Percentiles rank a stretch among this genome's conserved stretches.
Evolutionary conservation across 1,140 invertebrate genomes (phyloP).

Genomic region (Heliconius congener): DNA sequence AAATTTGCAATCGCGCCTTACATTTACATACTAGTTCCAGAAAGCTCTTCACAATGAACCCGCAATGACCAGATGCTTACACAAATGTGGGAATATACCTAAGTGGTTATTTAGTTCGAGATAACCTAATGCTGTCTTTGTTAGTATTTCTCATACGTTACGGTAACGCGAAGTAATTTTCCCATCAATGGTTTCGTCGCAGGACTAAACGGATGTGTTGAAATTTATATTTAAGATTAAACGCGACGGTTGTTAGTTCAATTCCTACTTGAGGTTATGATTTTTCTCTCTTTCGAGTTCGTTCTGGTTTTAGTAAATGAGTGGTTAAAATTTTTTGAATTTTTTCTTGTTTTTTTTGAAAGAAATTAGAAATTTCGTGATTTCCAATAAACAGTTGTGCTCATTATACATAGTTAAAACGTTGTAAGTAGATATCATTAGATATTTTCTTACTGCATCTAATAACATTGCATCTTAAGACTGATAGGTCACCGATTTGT

Average conservation of each 20-base stretch:
- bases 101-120: background rate
- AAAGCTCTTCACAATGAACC: background rate
- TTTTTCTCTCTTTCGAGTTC: too few relatives aligned
- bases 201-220: constrained; percentile 1
- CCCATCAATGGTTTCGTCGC: background rate
- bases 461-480: constrained; percentile 14
- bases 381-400: background rate
- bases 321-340: too few relatives aligned
- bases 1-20: too few relatives aligned
- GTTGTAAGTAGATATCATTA: background rate
- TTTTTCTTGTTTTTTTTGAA: too few relatives aligned
- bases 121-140: constrained; percentile 12
- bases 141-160: constrained; percentile 10
- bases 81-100: constrained; percentile 5
- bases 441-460: background rate
- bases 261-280: too few relatives aligned
- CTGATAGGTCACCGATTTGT: background rate
- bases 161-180: background rate
- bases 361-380: too few relatives aligned
- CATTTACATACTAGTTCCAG: background rate
- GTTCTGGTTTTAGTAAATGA: too few relatives aligned
- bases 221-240: background rate
- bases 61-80: background rate
- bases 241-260: too few relatives aligned
- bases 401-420: background rate